A percentile compares a stretch with the other conserved stretches of the same genome.
Evolutionary conservation across 35 echinoderm and acorn worm genomes (phyloP).

Genomic region (Lytechinus variegatus): DNA sequence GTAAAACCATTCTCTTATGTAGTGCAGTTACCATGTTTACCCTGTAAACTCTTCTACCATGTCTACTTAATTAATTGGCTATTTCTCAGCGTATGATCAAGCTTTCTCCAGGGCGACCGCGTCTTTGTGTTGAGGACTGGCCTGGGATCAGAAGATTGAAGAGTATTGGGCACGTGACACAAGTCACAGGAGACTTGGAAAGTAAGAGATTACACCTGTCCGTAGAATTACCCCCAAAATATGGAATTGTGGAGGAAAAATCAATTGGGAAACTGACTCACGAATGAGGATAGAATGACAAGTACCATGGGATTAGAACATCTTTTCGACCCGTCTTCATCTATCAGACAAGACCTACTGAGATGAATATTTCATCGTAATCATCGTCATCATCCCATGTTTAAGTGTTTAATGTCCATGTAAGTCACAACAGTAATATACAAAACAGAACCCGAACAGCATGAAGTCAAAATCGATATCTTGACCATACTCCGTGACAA

Average conservation of each 20-base stretch:
- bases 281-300: not conserved
- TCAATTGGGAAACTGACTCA: not conserved
- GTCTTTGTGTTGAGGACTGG: not conserved
- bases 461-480: too few species aligned
- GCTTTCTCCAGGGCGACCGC: not conserved
- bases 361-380: too few species aligned
- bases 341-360: too few species aligned
- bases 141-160: slow-evolving; percentile 1
- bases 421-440: too few species aligned
- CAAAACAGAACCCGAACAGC: too few species aligned
- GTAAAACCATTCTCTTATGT: not conserved
- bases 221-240: not conserved
- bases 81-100: not conserved
- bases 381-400: too few species aligned
- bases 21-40: not conserved
- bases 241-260: not conserved
- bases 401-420: too few species aligned
- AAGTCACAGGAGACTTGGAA: not conserved
- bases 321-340: not conserved
- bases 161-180: not conserved
- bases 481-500: too few species aligned
- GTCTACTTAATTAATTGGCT: not conserved
- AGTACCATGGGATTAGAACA: not conserved
- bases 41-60: too few species aligned
- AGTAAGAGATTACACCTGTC: not conserved